These are phyloP conservation scores for Haliclona indistincta DNA, from an alignment of 37 sponge, comb jelly and placozoan species.

Conservation along the genomic window DNA sequence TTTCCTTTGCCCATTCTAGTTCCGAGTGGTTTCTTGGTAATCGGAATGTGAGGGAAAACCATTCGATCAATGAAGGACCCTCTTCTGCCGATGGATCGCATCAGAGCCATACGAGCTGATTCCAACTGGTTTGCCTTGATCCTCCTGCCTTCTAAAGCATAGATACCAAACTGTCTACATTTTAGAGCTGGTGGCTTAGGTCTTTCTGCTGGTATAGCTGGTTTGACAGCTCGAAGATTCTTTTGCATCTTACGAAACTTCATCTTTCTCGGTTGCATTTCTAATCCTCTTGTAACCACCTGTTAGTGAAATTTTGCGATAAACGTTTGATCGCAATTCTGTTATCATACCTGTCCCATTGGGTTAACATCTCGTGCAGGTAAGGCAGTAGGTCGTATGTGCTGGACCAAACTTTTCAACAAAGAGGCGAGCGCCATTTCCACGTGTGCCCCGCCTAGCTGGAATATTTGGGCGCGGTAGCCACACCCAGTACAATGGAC, in stretches of 20 bases:
- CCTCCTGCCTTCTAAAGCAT: conserved; percentile 38
- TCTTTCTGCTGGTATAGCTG: neutral
- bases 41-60: conserved; percentile 76
- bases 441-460: no score
- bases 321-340: no score
- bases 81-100: conserved; percentile 49
- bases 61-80: conserved; percentile 34
- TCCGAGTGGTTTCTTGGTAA: conserved; percentile 83
- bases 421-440: no score
- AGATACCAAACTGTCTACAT: conserved; percentile 50
- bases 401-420: no score
- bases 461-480: no score
- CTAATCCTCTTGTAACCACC: no score
- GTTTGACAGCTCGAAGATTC: conserved; percentile 39
- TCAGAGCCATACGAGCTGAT: conserved; percentile 51
- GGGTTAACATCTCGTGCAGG: no score
- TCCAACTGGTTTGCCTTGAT: conserved; percentile 64
- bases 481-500: no score
- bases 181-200: conserved; percentile 13
- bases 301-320: no score
- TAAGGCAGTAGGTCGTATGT: no score
- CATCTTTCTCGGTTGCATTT: conserved; percentile 31
- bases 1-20: conserved; percentile 95
- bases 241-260: conserved; percentile 67
- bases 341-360: no score